Evolutionary conservation across 2,888 invertebrate genomes (phyloP).

Genomic region (Polymixis flavicincta): DNA sequence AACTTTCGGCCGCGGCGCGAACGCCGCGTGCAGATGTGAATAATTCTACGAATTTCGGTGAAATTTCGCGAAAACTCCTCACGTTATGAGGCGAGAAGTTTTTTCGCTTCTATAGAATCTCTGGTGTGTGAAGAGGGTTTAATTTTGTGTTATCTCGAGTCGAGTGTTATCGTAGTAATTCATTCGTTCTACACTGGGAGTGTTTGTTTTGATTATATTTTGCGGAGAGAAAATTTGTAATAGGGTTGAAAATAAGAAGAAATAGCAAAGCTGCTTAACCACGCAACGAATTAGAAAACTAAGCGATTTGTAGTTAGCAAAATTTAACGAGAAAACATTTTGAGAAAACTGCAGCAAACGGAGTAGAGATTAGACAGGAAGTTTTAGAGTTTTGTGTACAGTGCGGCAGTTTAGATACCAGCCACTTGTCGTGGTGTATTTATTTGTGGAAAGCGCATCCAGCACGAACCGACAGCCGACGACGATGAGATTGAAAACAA

Average conservation of each 20-base stretch:
- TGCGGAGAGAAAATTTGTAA: constrained; percentile 27
- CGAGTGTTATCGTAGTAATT: constrained; percentile 57
- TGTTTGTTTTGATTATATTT: constrained; percentile 63
- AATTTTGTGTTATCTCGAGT: constrained; percentile 64
- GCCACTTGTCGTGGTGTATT: constrained; percentile 50
- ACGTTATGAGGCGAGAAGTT: constrained; percentile 66
- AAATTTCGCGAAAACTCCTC: constrained; percentile 66
- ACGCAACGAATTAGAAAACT: constrained; percentile 8
- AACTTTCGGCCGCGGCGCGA: constrained; percentile 74
- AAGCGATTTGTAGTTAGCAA: not conserved
- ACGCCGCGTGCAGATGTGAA: constrained; percentile 73
- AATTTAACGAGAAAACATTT: not conserved
- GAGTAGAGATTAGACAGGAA: not conserved
- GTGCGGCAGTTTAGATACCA: constrained; percentile 35
- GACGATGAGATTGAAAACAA: constrained; percentile 61
- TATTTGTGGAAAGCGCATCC: constrained; percentile 66
- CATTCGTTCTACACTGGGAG: constrained; percentile 48
- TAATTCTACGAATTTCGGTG: constrained; percentile 69
- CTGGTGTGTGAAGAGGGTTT: constrained; percentile 63
- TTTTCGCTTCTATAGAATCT: constrained; percentile 61
- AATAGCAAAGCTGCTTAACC: constrained; percentile 10
- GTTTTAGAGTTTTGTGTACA: constrained; percentile 11
- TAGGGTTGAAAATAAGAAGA: constrained; percentile 33
- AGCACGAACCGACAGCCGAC: constrained; percentile 37
- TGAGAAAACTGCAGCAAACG: constrained; percentile 5